Evolutionary conservation across 2,888 invertebrate species (phyloP), one percentile per base, ranked within the genome.

Genomic region (Sarcophaga variegata): DNA sequence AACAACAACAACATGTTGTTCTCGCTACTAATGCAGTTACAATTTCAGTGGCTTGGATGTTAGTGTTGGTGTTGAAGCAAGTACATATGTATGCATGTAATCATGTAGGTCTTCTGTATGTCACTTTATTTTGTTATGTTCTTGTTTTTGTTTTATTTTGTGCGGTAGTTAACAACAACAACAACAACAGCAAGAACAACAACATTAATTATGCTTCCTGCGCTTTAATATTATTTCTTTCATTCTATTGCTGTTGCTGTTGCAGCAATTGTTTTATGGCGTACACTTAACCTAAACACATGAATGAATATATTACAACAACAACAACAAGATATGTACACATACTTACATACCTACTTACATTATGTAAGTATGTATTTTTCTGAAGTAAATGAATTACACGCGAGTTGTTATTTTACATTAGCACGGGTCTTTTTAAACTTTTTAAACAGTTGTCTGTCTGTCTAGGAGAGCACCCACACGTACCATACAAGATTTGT

Each of bases 201-300:
- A 72, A 63, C 85, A 88, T 88, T 88, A 88, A 88, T 86, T 86
- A 86, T 88, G 83, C 85, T 87, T 88, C 88, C 85, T 85, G 88
- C 63, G 72, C 78, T 74, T 72, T 74, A 64, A 72, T 54, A 66
- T 63, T 64, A 67, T 66, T 60, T 62, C 20, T 27, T 67, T 67
- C n/a, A 66, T 54, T 60, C 37, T 37, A 37, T 62, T 71, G 17
- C 37, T 62, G 17, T 25, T 59, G 14, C 17, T 25, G 25, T 25
- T 59, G 14, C 17, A n/a, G 25, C 14, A 54, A 54, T 14, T 14
- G 54, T 14, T 14, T 14, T 14, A 54, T 14, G 54, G 12, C 54
- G 4, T 54, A 17, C 12, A 17, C 54, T 1, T 54, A 54, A 14
- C 25, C 47, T 60, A 59, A 69, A 67, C 66, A 45, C 54, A 66